Base-by-base conservation (phyloP, 2,113 vertebrate species). In the Aleadryas rufinucha region DNA sequence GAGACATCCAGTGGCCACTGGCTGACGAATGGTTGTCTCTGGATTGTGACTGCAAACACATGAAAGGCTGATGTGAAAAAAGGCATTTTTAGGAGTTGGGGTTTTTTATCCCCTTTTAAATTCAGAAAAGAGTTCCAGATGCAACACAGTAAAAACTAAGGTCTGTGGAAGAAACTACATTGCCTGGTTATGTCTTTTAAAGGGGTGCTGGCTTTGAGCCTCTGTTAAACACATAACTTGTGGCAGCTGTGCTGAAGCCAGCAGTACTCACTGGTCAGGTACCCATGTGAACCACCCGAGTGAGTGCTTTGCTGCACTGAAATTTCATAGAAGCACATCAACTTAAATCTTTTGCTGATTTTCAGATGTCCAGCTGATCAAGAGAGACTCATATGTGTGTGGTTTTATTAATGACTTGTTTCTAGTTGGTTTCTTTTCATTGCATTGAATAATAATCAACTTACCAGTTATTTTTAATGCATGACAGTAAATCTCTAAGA, bases 1-100 rank as follows among this genome's bases (percentile, higher is more conserved):
- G 95, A 90, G 96, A 96, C 95, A 96, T 94, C 96, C 92, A 96
- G 96, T 93, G 96, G 95, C 68, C 88, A 78, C 50, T 37, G 71
- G 35, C 68, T 81, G 82, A 60, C 33, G 68, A 13, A 19, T 66
- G n/a, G 28, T 26, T 37, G 14, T 45, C 9, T 64, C 31, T 56
- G 61, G 28, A 11, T 74, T 80, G 63, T 59, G 66, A 30, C 45
- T 41, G 42, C 54, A 42, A 17, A 47, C 39, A 71, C 37, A 16
- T 20, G n/a, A 69, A 69, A 84, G 54, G 59, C 68, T 84, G 37
- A 30, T 41, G 26, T 54, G 50, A 70, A 47, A 74, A 52, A 27
- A 66, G 24, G 45, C 35, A 14, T 30, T 71, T 53, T 31, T 75
- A 74, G n/a, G 11, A 41, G 17, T 5, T 60, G 30, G 12, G 19